Percentiles rank a stretch among this genome's conserved stretches.
Evolutionary conservation across 1,140 invertebrate genomes (phyloP).

Genomic region (Eupeodes corollae): DNA sequence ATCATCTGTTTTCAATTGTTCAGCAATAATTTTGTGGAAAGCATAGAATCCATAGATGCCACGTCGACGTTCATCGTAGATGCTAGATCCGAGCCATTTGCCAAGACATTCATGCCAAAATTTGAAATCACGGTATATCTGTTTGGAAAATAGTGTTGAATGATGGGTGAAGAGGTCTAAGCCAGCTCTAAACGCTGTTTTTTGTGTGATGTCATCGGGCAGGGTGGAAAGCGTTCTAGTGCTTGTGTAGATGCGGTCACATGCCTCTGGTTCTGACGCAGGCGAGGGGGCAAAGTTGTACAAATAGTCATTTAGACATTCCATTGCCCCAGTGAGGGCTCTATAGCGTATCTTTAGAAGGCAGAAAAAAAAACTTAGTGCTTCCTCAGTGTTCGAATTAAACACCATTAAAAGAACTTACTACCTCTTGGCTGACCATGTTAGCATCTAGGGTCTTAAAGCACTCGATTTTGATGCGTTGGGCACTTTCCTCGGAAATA

Average conservation of each 20-base stretch:
- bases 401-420: neutral
- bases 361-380: neutral
- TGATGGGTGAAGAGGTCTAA: slow-evolving; percentile 19
- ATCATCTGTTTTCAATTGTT: slow-evolving; percentile 12
- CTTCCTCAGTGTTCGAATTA: no score
- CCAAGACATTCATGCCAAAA: slow-evolving; percentile 24
- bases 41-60: slow-evolving; percentile 21
- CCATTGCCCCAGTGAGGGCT: neutral
- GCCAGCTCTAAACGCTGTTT: slow-evolving; percentile 9
- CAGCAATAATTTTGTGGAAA: slow-evolving; percentile 30
- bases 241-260: neutral
- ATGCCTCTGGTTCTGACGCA: neutral
- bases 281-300: slow-evolving; percentile 5
- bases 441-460: neutral
- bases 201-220: slow-evolving; percentile 3
- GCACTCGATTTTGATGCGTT: neutral
- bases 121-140: slow-evolving; percentile 24
- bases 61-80: slow-evolving; percentile 14
- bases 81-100: slow-evolving; percentile 7
- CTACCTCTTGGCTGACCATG: neutral
- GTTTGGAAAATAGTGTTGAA: slow-evolving; percentile 15
- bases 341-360: neutral
- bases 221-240: slow-evolving; percentile 1
- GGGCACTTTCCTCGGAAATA: neutral
- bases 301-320: slow-evolving; percentile 1